Base-by-base conservation (phyloP, 2,888 invertebrate species). In the Adelognathus sp. region DNA sequence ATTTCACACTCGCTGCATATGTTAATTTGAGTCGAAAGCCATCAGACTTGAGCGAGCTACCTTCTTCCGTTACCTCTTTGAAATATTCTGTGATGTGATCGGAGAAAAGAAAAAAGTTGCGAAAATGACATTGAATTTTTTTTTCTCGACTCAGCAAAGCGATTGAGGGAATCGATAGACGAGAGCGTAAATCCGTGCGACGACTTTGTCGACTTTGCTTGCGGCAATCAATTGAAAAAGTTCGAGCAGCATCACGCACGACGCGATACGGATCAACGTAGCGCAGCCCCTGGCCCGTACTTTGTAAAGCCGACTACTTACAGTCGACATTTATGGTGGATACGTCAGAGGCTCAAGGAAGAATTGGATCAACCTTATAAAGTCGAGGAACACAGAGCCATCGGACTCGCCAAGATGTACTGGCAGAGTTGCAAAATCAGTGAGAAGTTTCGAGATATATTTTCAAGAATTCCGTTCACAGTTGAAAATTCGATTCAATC, bases 381-480 rank as follows among this genome's bases (percentile, higher is more conserved):
- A 4, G 9, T 61, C 9, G 77, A 79, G 18, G 83, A 83, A 61
- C 72, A 77, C 31, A 73, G 81, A 54, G 60, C 73, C 4, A 72
- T 82, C 73, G 76, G 76, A 3, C 67, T 83, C 5, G 82, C 82
- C 18, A 82, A 82, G 52, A 78, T 69, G 50, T 83, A 78, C 56
- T 83, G 83, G 83, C 78, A 81, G 5, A 81, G 63, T 46, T 83
- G 83, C 64, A 80, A 72, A 74, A 75, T 73, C n/a, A 79, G 83
- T 83, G 27, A 64, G 79, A 41, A 21, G 1, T n/a, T 14, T 11
- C 14, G 1, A 31, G 3, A n/a, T n/a, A n/a, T n/a, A n/a, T n/a
- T n/a, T n/a, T n/a, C n/a, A n/a, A n/a, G n/a, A n/a, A n/a, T n/a
- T n/a, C n/a, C n/a, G n/a, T n/a, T n/a, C n/a, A n/a, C n/a, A n/a